Conservation (phyloP, 2,113 vertebrate species). For the Otus sunia region DNA sequence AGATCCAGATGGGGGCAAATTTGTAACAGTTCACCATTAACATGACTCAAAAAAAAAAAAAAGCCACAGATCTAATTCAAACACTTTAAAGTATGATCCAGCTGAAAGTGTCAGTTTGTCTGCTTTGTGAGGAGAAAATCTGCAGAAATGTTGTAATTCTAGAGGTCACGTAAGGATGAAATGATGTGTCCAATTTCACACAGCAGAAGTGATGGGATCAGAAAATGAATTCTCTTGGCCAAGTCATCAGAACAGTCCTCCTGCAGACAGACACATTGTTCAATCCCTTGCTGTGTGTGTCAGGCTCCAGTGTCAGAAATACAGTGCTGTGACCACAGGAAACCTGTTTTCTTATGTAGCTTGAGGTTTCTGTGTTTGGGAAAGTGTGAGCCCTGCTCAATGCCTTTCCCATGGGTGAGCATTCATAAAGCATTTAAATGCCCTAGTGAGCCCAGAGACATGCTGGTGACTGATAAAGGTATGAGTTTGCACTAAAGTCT, state of each 20-base stretch:
- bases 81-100: neutral
- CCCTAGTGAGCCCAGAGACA: neutral
- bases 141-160: neutral
- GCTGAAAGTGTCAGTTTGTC: neutral
- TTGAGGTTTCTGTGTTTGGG: neutral
- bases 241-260: neutral
- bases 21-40: neutral
- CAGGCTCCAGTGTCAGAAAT: neutral
- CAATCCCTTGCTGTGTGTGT: neutral
- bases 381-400: neutral
- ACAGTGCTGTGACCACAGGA: neutral
- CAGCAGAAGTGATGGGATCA: neutral
- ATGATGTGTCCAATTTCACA: neutral
- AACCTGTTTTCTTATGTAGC: neutral
- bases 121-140: neutral
- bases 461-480: neutral
- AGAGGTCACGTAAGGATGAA: neutral
- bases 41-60: neutral
- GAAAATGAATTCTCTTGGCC: neutral
- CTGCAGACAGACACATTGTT: neutral
- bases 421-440: neutral
- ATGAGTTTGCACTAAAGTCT: neutral
- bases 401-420: neutral
- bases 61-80: neutral
- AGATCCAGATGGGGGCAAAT: neutral